Evolutionary conservation across 2,888 invertebrate genomes (phyloP).

Genomic region (Hyposoter didymator): DNA sequence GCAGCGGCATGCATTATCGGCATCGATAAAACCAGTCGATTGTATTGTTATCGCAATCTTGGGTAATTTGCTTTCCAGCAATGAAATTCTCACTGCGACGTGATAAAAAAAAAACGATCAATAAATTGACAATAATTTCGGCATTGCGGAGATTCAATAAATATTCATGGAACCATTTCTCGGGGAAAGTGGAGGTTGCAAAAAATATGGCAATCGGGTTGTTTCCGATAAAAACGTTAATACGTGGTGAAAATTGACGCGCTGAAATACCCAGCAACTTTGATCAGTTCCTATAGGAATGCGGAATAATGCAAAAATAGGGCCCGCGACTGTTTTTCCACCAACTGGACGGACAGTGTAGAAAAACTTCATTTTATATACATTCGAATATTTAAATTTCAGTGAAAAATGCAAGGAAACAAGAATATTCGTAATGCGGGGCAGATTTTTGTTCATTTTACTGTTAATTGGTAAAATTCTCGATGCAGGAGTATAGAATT

Average conservation of each 20-base stretch:
- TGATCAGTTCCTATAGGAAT: too few relatives aligned
- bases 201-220: neutral
- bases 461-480: neutral
- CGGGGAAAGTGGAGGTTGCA: neutral
- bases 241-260: too few relatives aligned
- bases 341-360: too few relatives aligned
- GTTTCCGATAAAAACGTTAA: too few relatives aligned
- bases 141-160: neutral
- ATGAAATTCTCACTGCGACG: neutral
- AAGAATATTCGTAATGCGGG: neutral
- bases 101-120: neutral
- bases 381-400: too few relatives aligned
- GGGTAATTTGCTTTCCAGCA: neutral
- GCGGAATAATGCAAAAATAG: too few relatives aligned
- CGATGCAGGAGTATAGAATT: neutral
- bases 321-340: too few relatives aligned
- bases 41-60: neutral
- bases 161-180: neutral
- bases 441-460: neutral
- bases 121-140: neutral
- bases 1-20: neutral
- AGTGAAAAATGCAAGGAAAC: neutral
- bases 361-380: too few relatives aligned
- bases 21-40: neutral
- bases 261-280: too few relatives aligned